A percentile compares a stretch with the other conserved stretches of the same genome.
Conservation (phyloP, 1,140 invertebrate species). For the Drosophila nannoptera region DNA sequence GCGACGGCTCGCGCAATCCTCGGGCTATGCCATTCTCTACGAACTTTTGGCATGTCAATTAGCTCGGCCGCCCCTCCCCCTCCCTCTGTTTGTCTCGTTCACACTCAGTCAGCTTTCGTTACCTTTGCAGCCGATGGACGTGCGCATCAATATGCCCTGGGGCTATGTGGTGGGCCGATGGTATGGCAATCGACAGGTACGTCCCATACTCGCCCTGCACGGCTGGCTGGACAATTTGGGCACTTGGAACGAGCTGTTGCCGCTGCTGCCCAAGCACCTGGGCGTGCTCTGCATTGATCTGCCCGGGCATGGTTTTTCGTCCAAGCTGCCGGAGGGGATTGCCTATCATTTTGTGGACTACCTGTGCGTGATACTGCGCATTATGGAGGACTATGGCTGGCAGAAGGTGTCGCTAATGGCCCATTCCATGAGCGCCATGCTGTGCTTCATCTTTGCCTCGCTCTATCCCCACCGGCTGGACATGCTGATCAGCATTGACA, state of each 20-base stretch:
- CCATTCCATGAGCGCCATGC: slow-evolving; percentile 85
- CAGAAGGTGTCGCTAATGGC: slow-evolving; percentile 84
- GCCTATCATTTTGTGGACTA: slow-evolving; percentile 82
- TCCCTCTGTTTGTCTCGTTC: not conserved
- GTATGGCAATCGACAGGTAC: slow-evolving; percentile 83
- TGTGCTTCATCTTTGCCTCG: slow-evolving; percentile 81
- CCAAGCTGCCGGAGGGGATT: slow-evolving; percentile 83
- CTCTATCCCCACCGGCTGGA: slow-evolving; percentile 82
- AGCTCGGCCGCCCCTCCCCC: not conserved
- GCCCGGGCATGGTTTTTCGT: slow-evolving; percentile 86
- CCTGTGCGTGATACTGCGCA: slow-evolving; percentile 81
- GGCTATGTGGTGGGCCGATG: slow-evolving; percentile 85
- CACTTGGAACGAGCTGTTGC: slow-evolving; percentile 85
- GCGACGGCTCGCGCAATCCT: not conserved
- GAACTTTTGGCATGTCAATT: slow-evolving; percentile 45
- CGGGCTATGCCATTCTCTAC: slow-evolving; percentile 20
- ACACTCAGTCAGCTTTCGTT: not conserved
- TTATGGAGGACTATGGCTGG: slow-evolving; percentile 86
- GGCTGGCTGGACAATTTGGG: slow-evolving; percentile 89
- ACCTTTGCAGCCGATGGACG: slow-evolving; percentile 80
- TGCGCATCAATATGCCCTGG: slow-evolving; percentile 83
- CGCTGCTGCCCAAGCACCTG: slow-evolving; percentile 82
- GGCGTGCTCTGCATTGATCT: slow-evolving; percentile 85
- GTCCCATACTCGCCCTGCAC: slow-evolving; percentile 86
- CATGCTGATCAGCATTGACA: slow-evolving; percentile 83